phyloP scores from a whole-genome alignment of 1,140 invertebrate genomes.

The Calycopis cecrops region DNA sequence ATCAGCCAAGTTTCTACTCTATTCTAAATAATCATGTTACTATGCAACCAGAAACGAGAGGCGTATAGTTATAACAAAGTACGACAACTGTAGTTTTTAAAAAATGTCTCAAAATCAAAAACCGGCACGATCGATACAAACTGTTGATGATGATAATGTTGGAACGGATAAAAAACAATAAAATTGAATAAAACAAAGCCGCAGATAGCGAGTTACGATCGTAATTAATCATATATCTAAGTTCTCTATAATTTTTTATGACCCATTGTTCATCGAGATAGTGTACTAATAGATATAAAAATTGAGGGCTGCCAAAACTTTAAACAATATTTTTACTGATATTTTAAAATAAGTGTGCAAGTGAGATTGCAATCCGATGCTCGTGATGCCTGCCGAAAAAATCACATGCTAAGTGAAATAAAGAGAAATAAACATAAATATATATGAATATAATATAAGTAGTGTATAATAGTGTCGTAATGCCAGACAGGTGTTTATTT shows the following conservation, averaged over 20 bases:
- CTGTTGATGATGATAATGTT: neutral
- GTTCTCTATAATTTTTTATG: slow-evolving; percentile 37
- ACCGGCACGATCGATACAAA: neutral
- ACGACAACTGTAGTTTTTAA: too few relatives aligned
- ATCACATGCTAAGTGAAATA: neutral
- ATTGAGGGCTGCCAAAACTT: slow-evolving; percentile 25
- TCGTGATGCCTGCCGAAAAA: neutral
- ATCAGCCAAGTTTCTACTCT: too few relatives aligned
- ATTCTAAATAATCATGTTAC: too few relatives aligned
- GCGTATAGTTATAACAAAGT: too few relatives aligned
- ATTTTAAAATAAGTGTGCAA: neutral
- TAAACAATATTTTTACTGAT: too few relatives aligned
- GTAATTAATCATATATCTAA: slow-evolving; percentile 31
- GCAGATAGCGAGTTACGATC: slow-evolving; percentile 13
- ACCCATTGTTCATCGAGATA: slow-evolving; percentile 37
- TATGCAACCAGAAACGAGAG: too few relatives aligned
- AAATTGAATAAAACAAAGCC: slow-evolving; percentile 15
- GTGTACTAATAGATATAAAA: slow-evolving; percentile 28
- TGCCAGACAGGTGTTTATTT: too few relatives aligned
- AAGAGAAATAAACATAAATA: too few relatives aligned
- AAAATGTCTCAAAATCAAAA: neutral
- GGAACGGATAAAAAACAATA: slow-evolving; percentile 10
- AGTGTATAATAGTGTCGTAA: too few relatives aligned
- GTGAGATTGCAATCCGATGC: neutral
- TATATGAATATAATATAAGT: too few relatives aligned